These are phyloP conservation scores for Hecatera dysodea DNA, from an alignment of 2,888 invertebrate genomes.

Conservation along the genomic window DNA sequence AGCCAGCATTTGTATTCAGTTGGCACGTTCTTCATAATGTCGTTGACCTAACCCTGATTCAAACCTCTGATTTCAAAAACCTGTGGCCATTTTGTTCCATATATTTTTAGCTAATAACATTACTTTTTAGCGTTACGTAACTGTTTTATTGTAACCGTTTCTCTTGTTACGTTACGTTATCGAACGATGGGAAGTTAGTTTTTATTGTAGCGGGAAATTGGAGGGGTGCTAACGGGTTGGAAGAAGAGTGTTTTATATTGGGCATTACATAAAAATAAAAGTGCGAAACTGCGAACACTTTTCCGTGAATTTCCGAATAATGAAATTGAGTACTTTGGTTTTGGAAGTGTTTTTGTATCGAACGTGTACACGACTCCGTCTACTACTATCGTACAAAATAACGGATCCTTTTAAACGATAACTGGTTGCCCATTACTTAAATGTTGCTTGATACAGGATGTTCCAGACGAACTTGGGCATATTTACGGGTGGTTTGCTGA, in stretches of 20 bases:
- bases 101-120: constrained; percentile 47
- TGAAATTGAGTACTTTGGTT: constrained; percentile 10
- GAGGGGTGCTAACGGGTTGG: constrained; percentile 38
- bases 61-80: constrained; percentile 26
- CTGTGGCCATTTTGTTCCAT: constrained; percentile 44
- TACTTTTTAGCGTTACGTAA: constrained; percentile 41
- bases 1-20: constrained; percentile 56
- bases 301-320: constrained; percentile 29
- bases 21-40: constrained; percentile 41
- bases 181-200: constrained; percentile 38
- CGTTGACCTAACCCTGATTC: constrained; percentile 43
- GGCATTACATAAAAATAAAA: constrained; percentile 34
- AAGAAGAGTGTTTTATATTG: constrained; percentile 46
- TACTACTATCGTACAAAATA: background rate
- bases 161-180: constrained; percentile 36
- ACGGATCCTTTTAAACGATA: background rate
- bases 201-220: constrained; percentile 51
- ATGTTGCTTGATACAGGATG: too few relatives aligned
- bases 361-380: background rate
- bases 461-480: too few relatives aligned
- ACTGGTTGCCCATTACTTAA: background rate
- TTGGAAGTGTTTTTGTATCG: constrained; percentile 28
- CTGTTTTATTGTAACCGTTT: constrained; percentile 42
- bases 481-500: too few relatives aligned
- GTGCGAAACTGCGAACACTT: constrained; percentile 28